Evolutionary conservation across 2,888 invertebrate genomes (phyloP).

Genomic region (Byasa hedistus): DNA sequence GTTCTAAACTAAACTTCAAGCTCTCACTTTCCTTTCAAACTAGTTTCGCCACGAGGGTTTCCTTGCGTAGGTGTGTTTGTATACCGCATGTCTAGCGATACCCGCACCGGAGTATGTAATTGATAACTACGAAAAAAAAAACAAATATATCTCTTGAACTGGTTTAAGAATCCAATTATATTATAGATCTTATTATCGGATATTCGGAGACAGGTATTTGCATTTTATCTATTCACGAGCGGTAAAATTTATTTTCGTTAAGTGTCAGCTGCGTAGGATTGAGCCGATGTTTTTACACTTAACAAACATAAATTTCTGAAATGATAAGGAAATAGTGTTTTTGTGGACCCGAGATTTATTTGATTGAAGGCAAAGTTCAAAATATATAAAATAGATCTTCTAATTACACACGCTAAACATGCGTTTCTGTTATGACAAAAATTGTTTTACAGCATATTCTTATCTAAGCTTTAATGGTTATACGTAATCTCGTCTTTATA

Average conservation of each 20-base stretch:
- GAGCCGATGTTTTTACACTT: slow-evolving; percentile 11
- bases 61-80: slow-evolving; percentile 30
- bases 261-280: slow-evolving; percentile 7
- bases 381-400: neutral
- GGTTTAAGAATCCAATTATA: slow-evolving; percentile 20
- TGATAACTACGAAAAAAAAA: slow-evolving; percentile 29
- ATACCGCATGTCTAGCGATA: slow-evolving; percentile 16
- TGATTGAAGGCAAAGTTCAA: neutral
- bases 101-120: slow-evolving; percentile 8
- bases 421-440: neutral
- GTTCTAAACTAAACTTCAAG: slow-evolving; percentile 24
- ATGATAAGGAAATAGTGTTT: neutral
- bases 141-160: slow-evolving; percentile 29
- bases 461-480: no score
- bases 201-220: slow-evolving; percentile 10
- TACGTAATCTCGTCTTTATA: no score
- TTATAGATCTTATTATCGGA: slow-evolving; percentile 3
- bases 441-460: neutral
- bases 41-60: slow-evolving; percentile 35
- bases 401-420: neutral
- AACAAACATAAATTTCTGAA: slow-evolving; percentile 3
- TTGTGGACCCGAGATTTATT: neutral
- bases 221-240: slow-evolving; percentile 16
- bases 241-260: slow-evolving; percentile 10
- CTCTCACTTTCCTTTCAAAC: slow-evolving; percentile 40